These are phyloP conservation scores for Eupristina koningsbergeri DNA, from an alignment of 1,140 invertebrate species.

Conservation along the genomic window DNA sequence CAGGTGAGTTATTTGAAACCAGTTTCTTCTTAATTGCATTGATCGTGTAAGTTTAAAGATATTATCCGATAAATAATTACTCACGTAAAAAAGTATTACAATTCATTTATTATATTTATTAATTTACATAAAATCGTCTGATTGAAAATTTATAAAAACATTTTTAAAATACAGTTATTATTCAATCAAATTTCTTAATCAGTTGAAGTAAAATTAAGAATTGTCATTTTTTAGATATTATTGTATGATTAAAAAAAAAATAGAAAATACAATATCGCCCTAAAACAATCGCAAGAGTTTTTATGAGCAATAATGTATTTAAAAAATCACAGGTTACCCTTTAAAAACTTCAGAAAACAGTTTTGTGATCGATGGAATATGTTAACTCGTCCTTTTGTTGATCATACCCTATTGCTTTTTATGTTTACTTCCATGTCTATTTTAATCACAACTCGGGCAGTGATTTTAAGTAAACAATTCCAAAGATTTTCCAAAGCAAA, in stretches of 20 bases:
- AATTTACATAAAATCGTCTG: no score
- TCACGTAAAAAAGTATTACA: no score
- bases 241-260: no score
- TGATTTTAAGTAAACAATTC: not conserved
- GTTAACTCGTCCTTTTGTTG: slow-evolving; percentile 28
- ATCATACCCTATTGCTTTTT: slow-evolving; percentile 14
- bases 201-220: no score
- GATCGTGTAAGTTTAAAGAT: not conserved
- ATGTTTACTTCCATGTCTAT: slow-evolving; percentile 11
- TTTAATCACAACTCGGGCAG: not conserved
- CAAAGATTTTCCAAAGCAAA: not conserved
- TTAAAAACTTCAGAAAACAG: slow-evolving; percentile 19
- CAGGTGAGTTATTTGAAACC: slow-evolving; percentile 25
- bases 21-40: not conserved
- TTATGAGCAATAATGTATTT: slow-evolving; percentile 28
- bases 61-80: not conserved
- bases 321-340: slow-evolving; percentile 54
- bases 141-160: no score
- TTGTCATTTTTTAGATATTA: no score
- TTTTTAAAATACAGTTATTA: no score
- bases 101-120: no score
- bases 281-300: not conserved
- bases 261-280: no score
- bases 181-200: no score
- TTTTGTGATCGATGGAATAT: slow-evolving; percentile 5